Base-by-base conservation (phyloP, 1,140 invertebrate genomes). In the Bradysia coprophila region DNA sequence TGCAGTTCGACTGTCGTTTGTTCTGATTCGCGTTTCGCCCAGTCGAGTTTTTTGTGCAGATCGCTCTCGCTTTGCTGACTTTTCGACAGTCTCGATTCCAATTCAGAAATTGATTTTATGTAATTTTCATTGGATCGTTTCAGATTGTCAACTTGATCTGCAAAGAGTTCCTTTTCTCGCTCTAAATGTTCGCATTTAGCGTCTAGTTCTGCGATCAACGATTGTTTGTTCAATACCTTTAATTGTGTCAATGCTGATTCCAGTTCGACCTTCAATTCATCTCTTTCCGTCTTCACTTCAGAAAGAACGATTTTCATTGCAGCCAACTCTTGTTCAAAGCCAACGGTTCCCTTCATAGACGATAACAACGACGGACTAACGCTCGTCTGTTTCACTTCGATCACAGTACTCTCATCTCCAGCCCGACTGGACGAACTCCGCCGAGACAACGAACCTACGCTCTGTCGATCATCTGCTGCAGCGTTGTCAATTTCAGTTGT, bases 1-100 rank as follows among this genome's bases (percentile, higher is more conserved):
- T 73, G 68, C 39, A 78, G 61, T 51, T 80, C 79, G 18, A 66
- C 67, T 47, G 74, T 71, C 34, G 69, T 62, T 13, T 65, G 58
- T 37, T 60, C 58, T 15, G 73, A 55, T 49, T 72, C 72, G 56
- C 71, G 62, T 62, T 69, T 65, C 58, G 69, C 59, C 55, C 67
- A 67, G 43, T 72, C 69, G 13, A 73, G 43, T 43, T 59, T 62
- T 13, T 62, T 53, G 40, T 64, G 61, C 19, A 67, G 45, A 42
- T 66, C 66, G 8, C 54, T 51, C 36, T 61, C 51, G 43, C 64
- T 63, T 41, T 63, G 53, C 33, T 65, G 55, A 28, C 66, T 46
- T 45, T 66, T 66, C 47, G 60, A 59, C 18, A 68, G 48, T 44
- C 59, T 66, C 4, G 48, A 46, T 41, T 61, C 56, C 15, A 64